A percentile compares a stretch with the other conserved stretches of the same genome.
Conservation (phyloP, 2,888 invertebrate species). For the Mythimna albipuncta region DNA sequence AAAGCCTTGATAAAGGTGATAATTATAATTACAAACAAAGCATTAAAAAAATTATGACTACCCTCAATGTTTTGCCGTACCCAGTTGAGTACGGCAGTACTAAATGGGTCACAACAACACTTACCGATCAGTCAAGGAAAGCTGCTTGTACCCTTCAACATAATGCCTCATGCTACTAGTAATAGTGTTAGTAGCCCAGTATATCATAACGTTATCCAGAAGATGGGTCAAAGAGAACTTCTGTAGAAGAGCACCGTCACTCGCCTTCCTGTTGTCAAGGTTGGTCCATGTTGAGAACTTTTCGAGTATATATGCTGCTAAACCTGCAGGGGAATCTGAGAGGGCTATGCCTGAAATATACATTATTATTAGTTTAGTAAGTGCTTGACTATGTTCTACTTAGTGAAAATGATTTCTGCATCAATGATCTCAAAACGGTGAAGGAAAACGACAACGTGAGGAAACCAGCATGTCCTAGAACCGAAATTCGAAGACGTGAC, state of each 20-base stretch:
- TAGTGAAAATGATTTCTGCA: no score
- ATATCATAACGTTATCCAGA: conserved; percentile 90
- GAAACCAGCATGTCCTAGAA: no score
- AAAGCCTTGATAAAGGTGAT: no score
- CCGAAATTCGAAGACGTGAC: no score
- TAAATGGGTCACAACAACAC: conserved; percentile 53
- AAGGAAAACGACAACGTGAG: no score
- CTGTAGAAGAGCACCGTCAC: conserved; percentile 92
- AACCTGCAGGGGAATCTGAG: conserved; percentile 95
- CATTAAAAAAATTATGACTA: no score
- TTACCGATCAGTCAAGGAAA: conserved; percentile 76
- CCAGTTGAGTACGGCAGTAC: no score
- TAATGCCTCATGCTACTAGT: conserved; percentile 90
- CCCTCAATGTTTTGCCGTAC: no score
- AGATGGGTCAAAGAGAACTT: conserved; percentile 82
- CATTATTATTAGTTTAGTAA: no score
- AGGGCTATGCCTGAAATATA: conserved; percentile 91
- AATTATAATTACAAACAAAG: no score
- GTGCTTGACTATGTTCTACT: no score
- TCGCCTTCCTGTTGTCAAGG: conserved; percentile 83
- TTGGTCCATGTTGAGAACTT: conserved; percentile 95
- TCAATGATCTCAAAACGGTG: no score
- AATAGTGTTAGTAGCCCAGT: conserved; percentile 88
- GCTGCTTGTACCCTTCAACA: conserved; percentile 88
- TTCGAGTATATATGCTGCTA: conserved; percentile 97